These are phyloP conservation scores for Apogon talboti DNA, from an alignment of 2,797 vertebrate genomes.

Conservation along the genomic window DNA sequence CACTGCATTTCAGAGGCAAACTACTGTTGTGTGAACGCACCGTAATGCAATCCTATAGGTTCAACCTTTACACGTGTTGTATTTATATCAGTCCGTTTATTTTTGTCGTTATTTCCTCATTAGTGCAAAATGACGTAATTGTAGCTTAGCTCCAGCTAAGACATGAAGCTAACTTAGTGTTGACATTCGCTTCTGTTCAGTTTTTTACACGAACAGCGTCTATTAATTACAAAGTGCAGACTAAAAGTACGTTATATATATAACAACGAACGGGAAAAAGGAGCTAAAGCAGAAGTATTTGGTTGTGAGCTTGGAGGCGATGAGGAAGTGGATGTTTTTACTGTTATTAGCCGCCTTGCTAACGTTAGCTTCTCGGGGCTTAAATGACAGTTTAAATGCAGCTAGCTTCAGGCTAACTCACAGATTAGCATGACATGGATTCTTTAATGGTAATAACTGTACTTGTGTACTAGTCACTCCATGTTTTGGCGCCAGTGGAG, in stretches of 20 bases:
- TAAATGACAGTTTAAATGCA: background rate
- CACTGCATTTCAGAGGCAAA: too few relatives aligned
- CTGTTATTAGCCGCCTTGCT: conserved; percentile 58
- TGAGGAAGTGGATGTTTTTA: conserved; percentile 50
- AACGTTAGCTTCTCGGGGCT: conserved; percentile 57
- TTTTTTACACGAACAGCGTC: background rate
- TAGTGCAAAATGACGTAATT: conserved; percentile 29
- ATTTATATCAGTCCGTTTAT: too few relatives aligned
- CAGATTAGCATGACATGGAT: fast-evolving
- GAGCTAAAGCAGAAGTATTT: background rate
- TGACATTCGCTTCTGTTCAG: background rate
- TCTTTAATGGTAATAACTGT: fast-evolving
- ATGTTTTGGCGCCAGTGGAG: fast-evolving
- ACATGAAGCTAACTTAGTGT: conserved; percentile 2
- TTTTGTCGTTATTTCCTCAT: background rate
- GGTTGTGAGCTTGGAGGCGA: background rate
- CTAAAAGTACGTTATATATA: background rate
- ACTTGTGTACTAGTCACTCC: fast-evolving
- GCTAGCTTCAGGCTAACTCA: background rate
- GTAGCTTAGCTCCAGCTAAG: conserved; percentile 18
- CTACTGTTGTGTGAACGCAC: too few relatives aligned
- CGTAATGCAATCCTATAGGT: too few relatives aligned
- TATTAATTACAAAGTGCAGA: background rate
- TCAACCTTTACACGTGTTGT: too few relatives aligned
- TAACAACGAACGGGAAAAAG: conserved; percentile 4